Base-by-base conservation (phyloP, 2,113 vertebrate genomes). In the Todiramphus chloris region DNA sequence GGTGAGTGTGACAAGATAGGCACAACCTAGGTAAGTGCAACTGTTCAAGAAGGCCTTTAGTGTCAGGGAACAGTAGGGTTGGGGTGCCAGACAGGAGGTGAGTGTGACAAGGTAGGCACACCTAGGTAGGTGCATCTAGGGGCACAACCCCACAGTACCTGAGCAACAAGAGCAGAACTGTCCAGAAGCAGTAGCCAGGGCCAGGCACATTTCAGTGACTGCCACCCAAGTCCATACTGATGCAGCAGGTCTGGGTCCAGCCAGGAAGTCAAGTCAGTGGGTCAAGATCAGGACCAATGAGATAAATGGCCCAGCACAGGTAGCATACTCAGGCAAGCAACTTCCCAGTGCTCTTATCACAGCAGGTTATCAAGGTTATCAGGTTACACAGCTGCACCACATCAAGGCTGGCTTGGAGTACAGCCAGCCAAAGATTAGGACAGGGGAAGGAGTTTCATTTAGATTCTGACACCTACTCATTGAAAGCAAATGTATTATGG, bases 191-290 rank as follows among this genome's bases (percentile, higher is more conserved):
- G 67, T 7, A 79, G 56, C 9, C 28, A 25, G n/a, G 10, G 18
- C 9, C 30, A 37, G 30, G 33, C 39, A 66, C 66, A 5, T 6
- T 2, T 9, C 75, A 58, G 30, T 1, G 20, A 33, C 12, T 16
- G 33, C 43, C 62, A 16, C 4, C 5, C 59, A 11, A 14, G 13
- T 16, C 28, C 48, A 18, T 28, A 18, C 1, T 0, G 1, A 27
- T 2, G 16, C 50, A n/a, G 21, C 43, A 51, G 20, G 6, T 18
- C 43, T 19, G 39, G 21, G 18, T 15, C 35, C 50, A 58, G 39
- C 18, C 56, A n/a, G 7, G 50, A 50, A 39, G 31, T 6, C 33
- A 14, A 70, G 18, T 7, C n/a, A 44, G 31, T 1, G 10, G 10
- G 28, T 46, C 35, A 53, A n/a, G 23, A 56, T 9, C 11, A 64